Evolutionary conservation across 2,113 vertebrate genomes (phyloP).

Genomic region (Opisthocomus hoazin): DNA sequence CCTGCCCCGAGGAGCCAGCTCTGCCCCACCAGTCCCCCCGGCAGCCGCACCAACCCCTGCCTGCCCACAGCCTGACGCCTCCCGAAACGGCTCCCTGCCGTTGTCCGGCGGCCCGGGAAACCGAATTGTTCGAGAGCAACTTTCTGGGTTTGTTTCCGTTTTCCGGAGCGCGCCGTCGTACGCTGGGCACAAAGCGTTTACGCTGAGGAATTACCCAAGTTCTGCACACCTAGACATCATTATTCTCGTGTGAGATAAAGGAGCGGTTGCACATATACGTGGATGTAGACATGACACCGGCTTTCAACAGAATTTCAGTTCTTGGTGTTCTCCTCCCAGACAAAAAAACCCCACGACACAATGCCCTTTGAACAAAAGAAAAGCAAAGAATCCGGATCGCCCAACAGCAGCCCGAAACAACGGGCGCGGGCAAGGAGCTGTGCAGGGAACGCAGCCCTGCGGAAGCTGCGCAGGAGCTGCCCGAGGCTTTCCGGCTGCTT

Average conservation of each 20-base stretch:
- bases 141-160: neutral
- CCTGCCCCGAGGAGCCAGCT: neutral
- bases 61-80: accelerated
- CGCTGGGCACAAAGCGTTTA: neutral
- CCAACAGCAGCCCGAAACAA: accelerated
- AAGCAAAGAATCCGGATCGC: neutral
- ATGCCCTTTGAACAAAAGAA: neutral
- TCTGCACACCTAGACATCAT: slow-evolving; percentile 1
- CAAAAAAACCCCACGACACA: neutral
- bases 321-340: neutral
- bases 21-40: neutral
- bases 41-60: neutral
- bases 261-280: neutral
- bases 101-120: accelerated
- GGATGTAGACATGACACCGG: neutral
- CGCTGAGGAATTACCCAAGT: slow-evolving; percentile 35
- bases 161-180: accelerated
- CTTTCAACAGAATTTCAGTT: neutral
- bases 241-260: neutral
- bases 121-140: accelerated
- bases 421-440: no score
- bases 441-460: no score
- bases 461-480: no score
- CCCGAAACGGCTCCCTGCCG: accelerated
- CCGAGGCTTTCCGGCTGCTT: no score